Evolutionary conservation across 2,797 vertebrate species (phyloP).

Genomic region (Meriones psammophilus): DNA sequence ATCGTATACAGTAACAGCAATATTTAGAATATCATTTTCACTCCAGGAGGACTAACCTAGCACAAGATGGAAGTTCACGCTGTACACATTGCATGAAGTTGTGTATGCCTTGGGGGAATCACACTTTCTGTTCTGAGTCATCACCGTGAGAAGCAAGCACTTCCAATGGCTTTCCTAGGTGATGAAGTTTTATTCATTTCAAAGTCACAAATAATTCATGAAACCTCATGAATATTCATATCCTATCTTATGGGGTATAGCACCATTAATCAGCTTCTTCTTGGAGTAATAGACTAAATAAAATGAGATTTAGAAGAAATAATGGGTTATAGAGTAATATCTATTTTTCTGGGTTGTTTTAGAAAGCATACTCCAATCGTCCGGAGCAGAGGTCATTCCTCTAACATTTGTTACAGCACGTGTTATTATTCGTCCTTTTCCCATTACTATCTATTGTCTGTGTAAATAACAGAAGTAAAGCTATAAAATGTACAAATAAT

Average conservation of each 20-base stretch:
- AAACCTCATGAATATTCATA: slow-evolving; percentile 85
- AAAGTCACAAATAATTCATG: slow-evolving; percentile 86
- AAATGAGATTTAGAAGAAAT: slow-evolving; percentile 78
- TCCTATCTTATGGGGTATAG: slow-evolving; percentile 69
- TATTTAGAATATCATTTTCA: slow-evolving; percentile 73
- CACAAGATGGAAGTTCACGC: slow-evolving; percentile 61
- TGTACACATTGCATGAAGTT: slow-evolving; percentile 68
- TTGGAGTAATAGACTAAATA: slow-evolving; percentile 82
- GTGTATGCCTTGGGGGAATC: slow-evolving; percentile 61
- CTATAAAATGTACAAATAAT: slow-evolving; percentile 36
- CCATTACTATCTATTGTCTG: background rate
- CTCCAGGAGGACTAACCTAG: slow-evolving; percentile 41
- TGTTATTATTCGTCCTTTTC: slow-evolving; percentile 18
- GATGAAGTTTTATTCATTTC: slow-evolving; percentile 83
- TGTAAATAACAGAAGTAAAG: background rate
- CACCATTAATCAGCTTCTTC: slow-evolving; percentile 84
- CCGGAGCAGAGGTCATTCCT: slow-evolving; percentile 27
- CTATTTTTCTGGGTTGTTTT: slow-evolving; percentile 61
- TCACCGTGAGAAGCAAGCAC: slow-evolving; percentile 71
- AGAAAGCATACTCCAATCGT: slow-evolving; percentile 33
- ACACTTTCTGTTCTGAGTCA: slow-evolving; percentile 77
- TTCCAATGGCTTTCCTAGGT: slow-evolving; percentile 85
- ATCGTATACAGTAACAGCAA: slow-evolving; percentile 65
- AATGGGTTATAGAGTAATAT: slow-evolving; percentile 79
- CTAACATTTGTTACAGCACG: background rate